Evolutionary conservation across 2,888 invertebrate species (phyloP).

Genomic region (Matsumyia berberina): DNA sequence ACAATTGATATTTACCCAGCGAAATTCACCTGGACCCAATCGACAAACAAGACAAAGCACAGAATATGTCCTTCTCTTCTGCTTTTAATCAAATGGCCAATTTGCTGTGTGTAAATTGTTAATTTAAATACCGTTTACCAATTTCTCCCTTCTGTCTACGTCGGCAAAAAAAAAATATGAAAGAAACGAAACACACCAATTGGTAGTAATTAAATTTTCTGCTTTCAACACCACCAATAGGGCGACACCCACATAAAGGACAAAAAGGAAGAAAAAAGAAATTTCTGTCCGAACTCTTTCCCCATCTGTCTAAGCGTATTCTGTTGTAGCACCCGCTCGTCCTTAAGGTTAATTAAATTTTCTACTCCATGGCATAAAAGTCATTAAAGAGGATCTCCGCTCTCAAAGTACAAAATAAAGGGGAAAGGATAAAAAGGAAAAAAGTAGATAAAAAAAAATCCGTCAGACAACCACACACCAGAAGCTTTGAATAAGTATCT

Average conservation of each 20-base stretch:
- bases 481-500: conserved; percentile 48
- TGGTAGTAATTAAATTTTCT: conserved; percentile 72
- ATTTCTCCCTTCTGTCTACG: conserved; percentile 44
- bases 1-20: conserved; percentile 36
- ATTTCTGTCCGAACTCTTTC: conserved; percentile 50
- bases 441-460: conserved; percentile 21
- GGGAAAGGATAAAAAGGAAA: conserved; percentile 30
- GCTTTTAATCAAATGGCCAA: conserved; percentile 18
- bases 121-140: conserved; percentile 66
- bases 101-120: conserved; percentile 57
- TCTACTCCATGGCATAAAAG: conserved; percentile 75
- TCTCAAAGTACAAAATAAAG: conserved; percentile 34
- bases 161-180: conserved; percentile 8
- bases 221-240: conserved; percentile 44
- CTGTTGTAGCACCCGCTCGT: conserved; percentile 50
- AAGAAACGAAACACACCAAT: conserved; percentile 47
- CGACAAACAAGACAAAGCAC: background rate
- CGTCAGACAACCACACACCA: conserved; percentile 26
- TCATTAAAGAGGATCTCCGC: conserved; percentile 74
- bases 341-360: conserved; percentile 77
- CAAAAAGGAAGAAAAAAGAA: conserved; percentile 25
- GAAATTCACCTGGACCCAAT: conserved; percentile 28
- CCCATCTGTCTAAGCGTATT: conserved; percentile 49
- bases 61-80: conserved; percentile 5
- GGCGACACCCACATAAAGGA: conserved; percentile 38